A percentile compares a stretch with the other conserved stretches of the same genome.
Evolutionary conservation across 2,113 vertebrate species (phyloP).

Genomic region (cattle (Bos taurus)): DNA sequence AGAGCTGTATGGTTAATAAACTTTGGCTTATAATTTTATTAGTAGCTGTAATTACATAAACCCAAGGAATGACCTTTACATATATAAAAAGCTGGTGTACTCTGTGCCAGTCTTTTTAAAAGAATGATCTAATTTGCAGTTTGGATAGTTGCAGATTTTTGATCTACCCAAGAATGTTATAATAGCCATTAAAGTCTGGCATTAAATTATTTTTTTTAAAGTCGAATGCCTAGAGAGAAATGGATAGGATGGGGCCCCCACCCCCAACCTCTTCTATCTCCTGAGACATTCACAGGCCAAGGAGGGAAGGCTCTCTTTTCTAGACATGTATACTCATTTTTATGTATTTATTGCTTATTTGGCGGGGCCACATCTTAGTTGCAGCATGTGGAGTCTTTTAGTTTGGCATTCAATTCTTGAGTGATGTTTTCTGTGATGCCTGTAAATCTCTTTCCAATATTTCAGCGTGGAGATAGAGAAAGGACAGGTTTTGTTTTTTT

Average conservation of each 20-base stretch:
- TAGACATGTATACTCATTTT: neutral
- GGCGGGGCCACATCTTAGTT: accelerated
- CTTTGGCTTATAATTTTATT: neutral
- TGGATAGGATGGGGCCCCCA: neutral
- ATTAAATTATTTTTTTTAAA: neutral
- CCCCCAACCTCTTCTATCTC: neutral
- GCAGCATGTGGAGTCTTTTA: neutral
- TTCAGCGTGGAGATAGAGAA: neutral
- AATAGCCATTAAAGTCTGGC: neutral
- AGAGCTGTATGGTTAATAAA: neutral
- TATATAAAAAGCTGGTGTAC: neutral
- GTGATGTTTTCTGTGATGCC: neutral
- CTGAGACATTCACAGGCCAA: neutral
- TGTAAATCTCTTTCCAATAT: neutral
- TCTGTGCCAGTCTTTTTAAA: neutral
- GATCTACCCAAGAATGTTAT: neutral
- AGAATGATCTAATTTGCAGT: neutral
- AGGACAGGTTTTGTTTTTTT: neutral
- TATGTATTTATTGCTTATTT: neutral
- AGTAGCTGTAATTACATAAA: neutral
- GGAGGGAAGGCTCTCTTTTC: neutral
- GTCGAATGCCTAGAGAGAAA: neutral
- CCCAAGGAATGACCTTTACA: neutral
- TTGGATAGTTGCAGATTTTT: neutral
- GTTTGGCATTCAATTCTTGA: neutral